Evolutionary conservation across 2,888 invertebrate genomes (phyloP), one percentile per base, ranked within the genome.

Genomic region (Melanargia galathea): DNA sequence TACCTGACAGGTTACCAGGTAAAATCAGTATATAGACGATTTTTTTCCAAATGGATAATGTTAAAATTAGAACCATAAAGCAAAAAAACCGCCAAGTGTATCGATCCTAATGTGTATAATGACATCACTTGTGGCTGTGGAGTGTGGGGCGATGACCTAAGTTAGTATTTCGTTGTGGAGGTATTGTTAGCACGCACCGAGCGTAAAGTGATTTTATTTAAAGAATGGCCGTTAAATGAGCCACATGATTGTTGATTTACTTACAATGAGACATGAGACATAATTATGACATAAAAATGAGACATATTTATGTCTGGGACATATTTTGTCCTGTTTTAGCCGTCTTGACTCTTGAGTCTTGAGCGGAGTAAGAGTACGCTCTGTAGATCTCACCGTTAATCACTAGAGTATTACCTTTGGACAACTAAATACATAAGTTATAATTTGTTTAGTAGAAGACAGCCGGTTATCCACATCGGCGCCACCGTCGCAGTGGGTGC

Each of bases 381-480:
- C n/a, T n/a, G n/a, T n/a, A n/a, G n/a, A n/a, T n/a, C n/a, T n/a
- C n/a, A n/a, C n/a, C n/a, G n/a, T n/a, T n/a, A n/a, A n/a, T n/a
- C n/a, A n/a, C n/a, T n/a, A n/a, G n/a, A n/a, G n/a, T n/a, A n/a
- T n/a, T n/a, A n/a, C n/a, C n/a, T n/a, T n/a, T n/a, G n/a, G n/a
- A n/a, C n/a, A 26, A 26, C 24, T 26, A 26, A 2, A 26, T 26
- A 5, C 24, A 26, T 26, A 26, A 26, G 8, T 30, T 4, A 18
- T 43, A 18, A 18, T 20, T 46, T 30, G n/a, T 33, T 33, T 67
- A 58, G n/a, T 71, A 83, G 86, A 75, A 79, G 89, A 75, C 52
- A 73, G 78, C 4, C 79, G 80, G 0, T 68, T 90, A 16, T 90
- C 92, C 16, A 83, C 89, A 7, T 91, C 92, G 0, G 91, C 90